phyloP scores from a whole-genome alignment of 2,113 vertebrate genomes.

The Chaetops frenatus region DNA sequence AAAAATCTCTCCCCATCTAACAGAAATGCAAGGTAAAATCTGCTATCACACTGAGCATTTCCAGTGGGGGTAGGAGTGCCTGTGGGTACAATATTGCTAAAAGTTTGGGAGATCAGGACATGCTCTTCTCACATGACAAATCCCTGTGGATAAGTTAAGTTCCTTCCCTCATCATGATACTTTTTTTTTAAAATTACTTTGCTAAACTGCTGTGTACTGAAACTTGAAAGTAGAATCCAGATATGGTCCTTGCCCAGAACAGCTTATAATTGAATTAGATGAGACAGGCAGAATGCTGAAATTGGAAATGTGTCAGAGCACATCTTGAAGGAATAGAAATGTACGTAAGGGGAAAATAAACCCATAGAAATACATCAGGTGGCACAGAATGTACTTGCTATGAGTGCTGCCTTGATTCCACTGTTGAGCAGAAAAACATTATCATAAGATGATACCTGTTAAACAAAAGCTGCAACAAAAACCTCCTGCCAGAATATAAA shows the following conservation, averaged over 20 bases:
- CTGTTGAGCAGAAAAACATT: not conserved
- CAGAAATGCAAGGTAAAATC: not conserved
- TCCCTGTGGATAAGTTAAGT: not conserved
- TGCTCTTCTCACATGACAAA: not conserved
- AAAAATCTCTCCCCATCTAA: not conserved
- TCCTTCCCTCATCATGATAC: not conserved
- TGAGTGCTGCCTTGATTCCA: not conserved
- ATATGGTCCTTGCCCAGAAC: not conserved
- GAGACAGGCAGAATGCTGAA: conserved; percentile 24
- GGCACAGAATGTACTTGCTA: conserved; percentile 6
- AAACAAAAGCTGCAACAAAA: not conserved
- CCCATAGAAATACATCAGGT: conserved; percentile 15
- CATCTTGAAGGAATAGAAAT: conserved; percentile 27
- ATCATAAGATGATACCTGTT: not conserved
- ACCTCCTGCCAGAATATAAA: not conserved
- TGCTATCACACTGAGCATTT: not conserved
- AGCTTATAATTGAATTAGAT: conserved; percentile 18
- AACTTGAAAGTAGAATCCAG: conserved; percentile 1
- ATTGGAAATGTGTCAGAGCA: conserved; percentile 15
- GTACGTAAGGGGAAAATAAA: conserved; percentile 36
- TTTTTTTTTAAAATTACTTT: not conserved
- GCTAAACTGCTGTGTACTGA: not conserved
- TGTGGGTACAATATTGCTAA: not conserved
- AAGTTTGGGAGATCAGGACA: not conserved
- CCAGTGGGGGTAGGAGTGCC: not conserved